Evolutionary conservation across 2,888 invertebrate genomes (phyloP), one percentile per base, ranked within the genome.

Genomic region (Hetaerina titia): DNA sequence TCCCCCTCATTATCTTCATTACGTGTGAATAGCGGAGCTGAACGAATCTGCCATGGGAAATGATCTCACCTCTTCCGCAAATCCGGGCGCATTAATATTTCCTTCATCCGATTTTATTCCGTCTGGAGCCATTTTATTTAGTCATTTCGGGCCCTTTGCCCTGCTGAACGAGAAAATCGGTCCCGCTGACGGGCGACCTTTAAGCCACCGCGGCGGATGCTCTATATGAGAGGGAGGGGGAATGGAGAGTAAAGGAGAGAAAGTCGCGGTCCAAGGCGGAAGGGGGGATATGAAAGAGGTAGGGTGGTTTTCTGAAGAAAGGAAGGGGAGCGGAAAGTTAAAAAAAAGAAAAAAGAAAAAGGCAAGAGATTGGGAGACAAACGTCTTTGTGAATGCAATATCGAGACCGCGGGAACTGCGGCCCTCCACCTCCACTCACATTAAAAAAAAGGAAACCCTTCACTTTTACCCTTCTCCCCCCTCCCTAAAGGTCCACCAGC

Each of bases 361-460:
- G n/a, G 11, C 11, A 69, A 69, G 7, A 88, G 56, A 45, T 31
- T 22, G 69, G 31, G 81, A 69, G 69, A 69, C 69, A 81, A 81
- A 81, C 25, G 9, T 31, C 81, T 81, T 81, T 81, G 81, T 31
- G 81, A 81, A 81, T 81, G 31, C 81, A 31, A 81, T 81, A 81
- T 81, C 11, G 81, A 81, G 25, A 81, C 31, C 81, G 25, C 81
- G 81, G 45, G 81, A 81, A 81, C 81, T 31, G 45, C 45, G 1
- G 45, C 45, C 45, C 45, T 45, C 45, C 81, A 15, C 15, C 81
- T 25, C 31, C 31, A 11, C 31, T 31, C 81, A 31, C 81, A 15
- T 81, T 81, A 11, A 81, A 31, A n/a, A 81, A 81, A 69, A 31
- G 81, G 81, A 15, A 81, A 31, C 81, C 81, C 31, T 31, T 81